phyloP scores from a whole-genome alignment of 2,888 invertebrate genomes.

The Clitarchus hookeri region DNA sequence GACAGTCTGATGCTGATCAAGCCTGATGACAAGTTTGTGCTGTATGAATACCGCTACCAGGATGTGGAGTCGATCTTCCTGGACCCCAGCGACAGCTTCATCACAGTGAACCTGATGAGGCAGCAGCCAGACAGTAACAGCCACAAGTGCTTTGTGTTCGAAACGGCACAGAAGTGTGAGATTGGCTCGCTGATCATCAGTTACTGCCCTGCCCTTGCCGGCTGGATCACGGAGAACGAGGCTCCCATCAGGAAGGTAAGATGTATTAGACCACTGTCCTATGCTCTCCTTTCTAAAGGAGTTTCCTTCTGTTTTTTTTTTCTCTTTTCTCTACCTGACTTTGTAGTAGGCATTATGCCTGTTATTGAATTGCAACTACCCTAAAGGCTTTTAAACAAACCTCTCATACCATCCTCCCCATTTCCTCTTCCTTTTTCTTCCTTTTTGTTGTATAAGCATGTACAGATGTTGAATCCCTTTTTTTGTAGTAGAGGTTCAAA shows the following conservation, averaged over 20 bases:
- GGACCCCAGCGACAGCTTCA: slow-evolving; percentile 90
- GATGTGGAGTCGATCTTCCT: slow-evolving; percentile 90
- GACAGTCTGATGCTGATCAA: slow-evolving; percentile 91
- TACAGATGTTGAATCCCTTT: too few relatives aligned
- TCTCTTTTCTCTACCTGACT: too few relatives aligned
- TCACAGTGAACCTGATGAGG: slow-evolving; percentile 85
- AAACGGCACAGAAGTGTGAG: slow-evolving; percentile 86
- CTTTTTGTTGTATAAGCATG: too few relatives aligned
- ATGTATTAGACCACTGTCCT: too few relatives aligned
- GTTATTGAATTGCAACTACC: too few relatives aligned
- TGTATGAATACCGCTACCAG: slow-evolving; percentile 87
- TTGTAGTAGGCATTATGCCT: too few relatives aligned
- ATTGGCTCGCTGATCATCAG: slow-evolving; percentile 91
- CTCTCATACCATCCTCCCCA: too few relatives aligned
- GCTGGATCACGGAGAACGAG: slow-evolving; percentile 76
- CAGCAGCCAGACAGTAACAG: slow-evolving; percentile 65
- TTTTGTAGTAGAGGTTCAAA: too few relatives aligned
- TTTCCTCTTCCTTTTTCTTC: too few relatives aligned
- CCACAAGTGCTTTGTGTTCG: slow-evolving; percentile 85
- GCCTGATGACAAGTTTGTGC: slow-evolving; percentile 87
- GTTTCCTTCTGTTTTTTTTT: too few relatives aligned
- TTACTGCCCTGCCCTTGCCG: slow-evolving; percentile 84
- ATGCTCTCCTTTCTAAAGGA: too few relatives aligned
- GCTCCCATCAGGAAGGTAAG: slow-evolving; percentile 62
- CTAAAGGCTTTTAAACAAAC: too few relatives aligned